Conservation (phyloP, 2,888 invertebrate genomes). For the Caenorhabditis afra region DNA sequence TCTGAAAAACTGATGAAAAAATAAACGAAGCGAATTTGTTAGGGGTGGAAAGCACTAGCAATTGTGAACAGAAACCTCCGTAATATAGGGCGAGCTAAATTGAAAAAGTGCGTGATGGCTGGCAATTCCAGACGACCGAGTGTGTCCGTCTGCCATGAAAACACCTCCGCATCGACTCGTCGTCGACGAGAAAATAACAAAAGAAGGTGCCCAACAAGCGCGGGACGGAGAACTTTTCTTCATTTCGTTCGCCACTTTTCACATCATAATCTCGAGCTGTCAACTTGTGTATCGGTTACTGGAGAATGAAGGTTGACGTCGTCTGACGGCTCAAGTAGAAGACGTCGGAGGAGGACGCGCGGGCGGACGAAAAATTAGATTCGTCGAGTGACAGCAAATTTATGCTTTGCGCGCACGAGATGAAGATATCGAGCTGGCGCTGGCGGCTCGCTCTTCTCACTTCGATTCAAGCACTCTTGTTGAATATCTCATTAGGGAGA, state of each 20-base stretch:
- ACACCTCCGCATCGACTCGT: constrained; percentile 29
- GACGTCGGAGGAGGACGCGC: constrained; percentile 23
- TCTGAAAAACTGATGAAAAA: not conserved
- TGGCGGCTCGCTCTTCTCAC: no score
- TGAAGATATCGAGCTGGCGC: constrained; percentile 39
- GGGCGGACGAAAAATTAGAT: constrained; percentile 35
- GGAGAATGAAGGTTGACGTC: constrained; percentile 15
- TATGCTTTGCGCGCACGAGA: constrained; percentile 26
- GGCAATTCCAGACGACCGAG: constrained; percentile 28
- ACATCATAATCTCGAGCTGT: constrained; percentile 20
- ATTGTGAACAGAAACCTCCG: not conserved
- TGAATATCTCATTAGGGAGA: constrained; percentile 58
- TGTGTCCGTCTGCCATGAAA: constrained; percentile 37
- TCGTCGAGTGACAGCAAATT: constrained; percentile 47
- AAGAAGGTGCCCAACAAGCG: constrained; percentile 3
- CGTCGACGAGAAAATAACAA: constrained; percentile 12
- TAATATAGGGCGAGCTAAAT: constrained; percentile 36
- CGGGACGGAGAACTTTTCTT: not conserved
- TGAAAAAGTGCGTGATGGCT: constrained; percentile 53
- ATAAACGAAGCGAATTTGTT: not conserved
- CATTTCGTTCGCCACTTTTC: not conserved
- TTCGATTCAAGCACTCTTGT: constrained; percentile 51
- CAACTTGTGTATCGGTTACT: constrained; percentile 36
- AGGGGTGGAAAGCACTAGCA: not conserved
- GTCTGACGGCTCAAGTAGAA: constrained; percentile 12